phyloP scores from a whole-genome alignment of 2,888 invertebrate species.

The Ectobius pallidus region DNA sequence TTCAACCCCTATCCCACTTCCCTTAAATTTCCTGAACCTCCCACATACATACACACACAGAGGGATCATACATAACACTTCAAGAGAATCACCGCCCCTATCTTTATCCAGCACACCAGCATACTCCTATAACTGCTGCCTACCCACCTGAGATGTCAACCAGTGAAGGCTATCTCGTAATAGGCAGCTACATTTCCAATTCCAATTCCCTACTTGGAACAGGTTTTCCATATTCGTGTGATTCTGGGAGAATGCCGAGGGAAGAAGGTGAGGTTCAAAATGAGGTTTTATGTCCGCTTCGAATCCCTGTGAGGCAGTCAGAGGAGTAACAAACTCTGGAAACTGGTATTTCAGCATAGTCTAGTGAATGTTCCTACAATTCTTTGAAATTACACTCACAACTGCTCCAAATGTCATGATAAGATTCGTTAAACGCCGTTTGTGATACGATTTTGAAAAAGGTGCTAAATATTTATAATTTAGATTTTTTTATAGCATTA shows the following conservation, averaged over 20 bases:
- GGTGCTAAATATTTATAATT: too few species aligned
- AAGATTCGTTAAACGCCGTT: too few species aligned
- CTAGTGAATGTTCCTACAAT: too few species aligned
- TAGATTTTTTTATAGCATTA: too few species aligned
- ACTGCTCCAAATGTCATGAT: too few species aligned
- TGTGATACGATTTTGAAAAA: too few species aligned
- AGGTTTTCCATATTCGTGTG: constrained; percentile 34
- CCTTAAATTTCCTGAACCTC: constrained; percentile 30
- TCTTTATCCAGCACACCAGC: constrained; percentile 13
- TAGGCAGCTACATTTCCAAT: constrained; percentile 35
- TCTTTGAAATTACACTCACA: too few species aligned
- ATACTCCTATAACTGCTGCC: neutral
- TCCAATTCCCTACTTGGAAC: constrained; percentile 8
- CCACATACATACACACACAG: constrained; percentile 6
- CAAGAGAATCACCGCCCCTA: constrained; percentile 16
- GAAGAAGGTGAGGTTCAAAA: neutral
- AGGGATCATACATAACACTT: constrained; percentile 11
- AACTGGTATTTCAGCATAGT: too few species aligned
- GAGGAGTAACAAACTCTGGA: too few species aligned
- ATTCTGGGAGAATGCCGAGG: neutral
- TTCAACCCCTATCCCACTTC: neutral
- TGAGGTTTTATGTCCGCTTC: neutral
- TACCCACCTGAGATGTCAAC: constrained; percentile 20
- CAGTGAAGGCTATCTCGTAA: too few species aligned
- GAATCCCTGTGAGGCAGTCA: neutral